Conservation (phyloP, 2,113 vertebrate species). For the Clarias batrachus region DNA sequence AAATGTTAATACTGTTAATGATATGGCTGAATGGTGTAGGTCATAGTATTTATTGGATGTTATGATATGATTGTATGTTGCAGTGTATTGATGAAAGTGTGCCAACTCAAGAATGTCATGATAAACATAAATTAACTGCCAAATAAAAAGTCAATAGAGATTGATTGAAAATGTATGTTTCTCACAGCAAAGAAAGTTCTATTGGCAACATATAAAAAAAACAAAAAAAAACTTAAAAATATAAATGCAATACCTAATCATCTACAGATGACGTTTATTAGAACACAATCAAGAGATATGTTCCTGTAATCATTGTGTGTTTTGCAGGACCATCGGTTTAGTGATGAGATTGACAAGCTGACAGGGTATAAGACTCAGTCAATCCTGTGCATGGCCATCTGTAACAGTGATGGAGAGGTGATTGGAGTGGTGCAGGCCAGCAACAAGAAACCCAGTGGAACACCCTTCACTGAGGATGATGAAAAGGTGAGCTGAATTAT, state of each 20-base stretch:
- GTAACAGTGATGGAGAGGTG: conserved; percentile 91
- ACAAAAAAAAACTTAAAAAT: not conserved
- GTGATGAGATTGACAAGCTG: conserved; percentile 97
- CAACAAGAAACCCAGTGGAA: conserved; percentile 90
- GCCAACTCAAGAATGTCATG: not conserved
- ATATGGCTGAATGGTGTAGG: no score
- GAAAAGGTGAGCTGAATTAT: conserved; percentile 80
- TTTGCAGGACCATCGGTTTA: conserved; percentile 91
- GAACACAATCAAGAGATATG: not conserved
- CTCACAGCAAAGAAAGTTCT: conserved; percentile 74
- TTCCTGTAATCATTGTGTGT: not conserved
- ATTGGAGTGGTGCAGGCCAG: conserved; percentile 96
- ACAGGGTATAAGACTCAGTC: conserved; percentile 98
- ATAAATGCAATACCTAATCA: not conserved
- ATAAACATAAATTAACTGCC: not conserved
- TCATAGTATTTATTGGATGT: not conserved
- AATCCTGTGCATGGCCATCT: conserved; percentile 94
- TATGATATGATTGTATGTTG: not conserved
- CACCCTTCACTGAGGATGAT: conserved; percentile 91
- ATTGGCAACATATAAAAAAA: not conserved
- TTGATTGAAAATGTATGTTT: conserved; percentile 44
- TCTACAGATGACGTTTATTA: not conserved
- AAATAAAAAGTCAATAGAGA: not conserved
- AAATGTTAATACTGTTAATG: no score
- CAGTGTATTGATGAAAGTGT: not conserved